A percentile compares a stretch with the other conserved stretches of the same genome.
phyloP scores from a whole-genome alignment of 2,888 invertebrate genomes.

The Caenorhabditis becei region DNA sequence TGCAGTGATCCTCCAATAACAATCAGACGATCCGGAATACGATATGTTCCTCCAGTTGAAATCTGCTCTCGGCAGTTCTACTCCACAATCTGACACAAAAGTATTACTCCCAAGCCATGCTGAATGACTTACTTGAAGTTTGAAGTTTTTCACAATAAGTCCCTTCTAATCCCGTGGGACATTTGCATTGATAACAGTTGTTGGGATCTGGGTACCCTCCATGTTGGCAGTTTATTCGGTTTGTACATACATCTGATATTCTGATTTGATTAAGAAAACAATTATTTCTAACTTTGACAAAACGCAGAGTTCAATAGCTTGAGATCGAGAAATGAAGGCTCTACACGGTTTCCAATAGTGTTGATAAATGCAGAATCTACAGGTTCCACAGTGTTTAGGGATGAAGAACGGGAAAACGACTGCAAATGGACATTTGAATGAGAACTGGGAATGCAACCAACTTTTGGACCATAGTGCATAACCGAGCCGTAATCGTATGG shows the following conservation, averaged over 20 bases:
- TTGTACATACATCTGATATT: constrained; percentile 59
- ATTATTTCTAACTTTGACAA: constrained; percentile 61
- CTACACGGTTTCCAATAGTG: constrained; percentile 72
- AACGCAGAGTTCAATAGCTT: constrained; percentile 70
- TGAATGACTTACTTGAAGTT: constrained; percentile 53
- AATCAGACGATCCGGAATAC: constrained; percentile 67
- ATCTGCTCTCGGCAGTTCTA: constrained; percentile 59
- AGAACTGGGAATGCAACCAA: constrained; percentile 15
- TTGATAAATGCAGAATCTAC: constrained; percentile 60
- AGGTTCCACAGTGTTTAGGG: constrained; percentile 68
- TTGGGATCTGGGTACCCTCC: constrained; percentile 80
- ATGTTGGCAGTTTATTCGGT: constrained; percentile 74
- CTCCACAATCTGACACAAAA: constrained; percentile 64
- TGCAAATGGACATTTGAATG: constrained; percentile 32
- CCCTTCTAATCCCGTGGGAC: constrained; percentile 79
- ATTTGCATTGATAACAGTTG: constrained; percentile 76
- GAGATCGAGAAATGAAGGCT: constrained; percentile 70
- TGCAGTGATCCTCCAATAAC: constrained; percentile 69
- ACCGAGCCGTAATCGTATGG: constrained; percentile 73
- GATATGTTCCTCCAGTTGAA: constrained; percentile 66
- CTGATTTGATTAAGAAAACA: background rate
- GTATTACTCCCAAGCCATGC: background rate
- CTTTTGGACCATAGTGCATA: constrained; percentile 72
- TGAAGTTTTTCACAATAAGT: constrained; percentile 73
- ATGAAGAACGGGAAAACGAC: constrained; percentile 64